phyloP scores from a whole-genome alignment of 2,113 vertebrate species.

The Macaca mulatta region DNA sequence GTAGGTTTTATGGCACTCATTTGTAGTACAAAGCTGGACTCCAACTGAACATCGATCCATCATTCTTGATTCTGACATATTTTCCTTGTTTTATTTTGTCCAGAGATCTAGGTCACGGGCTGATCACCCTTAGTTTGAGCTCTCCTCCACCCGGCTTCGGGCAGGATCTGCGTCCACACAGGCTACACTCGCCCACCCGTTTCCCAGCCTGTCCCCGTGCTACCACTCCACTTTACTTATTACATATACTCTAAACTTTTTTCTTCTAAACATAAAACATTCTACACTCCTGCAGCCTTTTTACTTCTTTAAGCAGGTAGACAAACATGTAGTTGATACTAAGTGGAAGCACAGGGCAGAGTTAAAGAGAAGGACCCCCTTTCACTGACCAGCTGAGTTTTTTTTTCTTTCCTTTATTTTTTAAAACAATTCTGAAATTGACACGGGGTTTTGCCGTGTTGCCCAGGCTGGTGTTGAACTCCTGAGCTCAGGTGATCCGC shows the following conservation, averaged over 20 bases:
- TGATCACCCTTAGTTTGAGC: constrained; percentile 59
- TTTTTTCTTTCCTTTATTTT: background rate
- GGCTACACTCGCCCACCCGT: accelerated
- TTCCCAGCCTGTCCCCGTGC: accelerated
- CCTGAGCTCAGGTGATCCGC: no score
- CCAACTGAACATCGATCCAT: constrained; percentile 88
- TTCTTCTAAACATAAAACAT: constrained; percentile 7
- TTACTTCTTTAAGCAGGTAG: background rate
- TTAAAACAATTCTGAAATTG: no score
- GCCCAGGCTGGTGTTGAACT: no score
- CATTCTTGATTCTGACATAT: constrained; percentile 60
- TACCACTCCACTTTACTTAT: background rate
- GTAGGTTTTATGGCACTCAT: constrained; percentile 86
- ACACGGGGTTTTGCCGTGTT: no score
- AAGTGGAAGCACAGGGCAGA: background rate
- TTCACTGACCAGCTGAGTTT: constrained; percentile 25
- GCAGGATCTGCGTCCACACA: accelerated
- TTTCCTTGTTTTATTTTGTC: constrained; percentile 52
- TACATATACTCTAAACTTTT: background rate
- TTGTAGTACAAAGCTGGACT: constrained; percentile 83
- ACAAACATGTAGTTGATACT: background rate
- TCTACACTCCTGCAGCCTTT: background rate
- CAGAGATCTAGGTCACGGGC: constrained; percentile 56
- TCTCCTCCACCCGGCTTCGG: background rate
- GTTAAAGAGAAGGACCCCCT: background rate